Base-by-base conservation (phyloP, 2,113 vertebrate species). In the Alligator sinensis region DNA sequence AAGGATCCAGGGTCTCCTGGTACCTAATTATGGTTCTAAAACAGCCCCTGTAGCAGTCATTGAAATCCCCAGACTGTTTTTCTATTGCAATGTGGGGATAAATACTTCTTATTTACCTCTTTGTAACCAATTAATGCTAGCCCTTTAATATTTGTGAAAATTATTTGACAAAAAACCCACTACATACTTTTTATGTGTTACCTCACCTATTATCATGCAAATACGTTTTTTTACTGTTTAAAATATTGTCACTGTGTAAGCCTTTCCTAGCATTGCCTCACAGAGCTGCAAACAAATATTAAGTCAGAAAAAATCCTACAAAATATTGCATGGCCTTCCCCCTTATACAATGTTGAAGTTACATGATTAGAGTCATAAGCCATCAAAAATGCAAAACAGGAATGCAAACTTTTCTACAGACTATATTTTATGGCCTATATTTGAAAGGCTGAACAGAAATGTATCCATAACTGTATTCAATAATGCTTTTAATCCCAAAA, bases 401-500 rank as follows among this genome's bases (percentile, higher is more conserved):
- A 78, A 82, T 68, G 47, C 64, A 81, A 92, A 83, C 62, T 93
- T 14, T 80, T 27, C 55, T 89, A 82, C 63, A 47, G 90, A 84
- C 12, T 62, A 30, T 77, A 84, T 86, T 80, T 85, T 87, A n/a
- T 17, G n/a, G 61, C 21, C 78, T 0, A 0, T 12, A 47, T 18
- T 85, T 89, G 75, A 70, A 89, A 80, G 61, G 38, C 85, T 87
- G 68, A 91, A 70, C 78, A 30, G 4, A 28, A 91, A 17, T 61
- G 61, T 75, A n/a, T 91, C 89, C 78, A 30, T 5, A 28, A 91
- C 14, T 61, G 61, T 75, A n/a, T 91, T 90, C 55, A 89, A 22
- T n/a, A 91, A 16, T n/a, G 77, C 21, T 89, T 92, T 87, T 94
- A 89, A 84, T 70, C 19, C 86, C 62, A 75, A 93, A 96, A 95